These are phyloP conservation scores for Aurelia sp. DNA, from an alignment of 30 jellyfish, hydroid and myxozoan species.

Conservation along the genomic window DNA sequence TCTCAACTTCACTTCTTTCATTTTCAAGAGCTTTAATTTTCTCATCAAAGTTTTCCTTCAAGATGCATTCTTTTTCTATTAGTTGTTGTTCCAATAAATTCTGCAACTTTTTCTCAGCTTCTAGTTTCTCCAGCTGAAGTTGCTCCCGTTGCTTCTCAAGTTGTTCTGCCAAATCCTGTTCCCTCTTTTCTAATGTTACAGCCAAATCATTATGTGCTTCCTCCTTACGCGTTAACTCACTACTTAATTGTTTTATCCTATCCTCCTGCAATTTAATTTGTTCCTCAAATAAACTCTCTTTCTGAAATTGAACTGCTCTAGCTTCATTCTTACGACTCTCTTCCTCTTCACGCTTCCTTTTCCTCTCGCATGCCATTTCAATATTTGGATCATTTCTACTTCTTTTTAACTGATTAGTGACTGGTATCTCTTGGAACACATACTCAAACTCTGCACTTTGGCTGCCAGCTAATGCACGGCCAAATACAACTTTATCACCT, in stretches of 20 bases:
- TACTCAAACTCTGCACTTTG: conserved; percentile 91
- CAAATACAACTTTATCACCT: conserved; percentile 93
- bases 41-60: conserved; percentile 74
- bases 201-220: conserved; percentile 62
- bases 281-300: conserved; percentile 37
- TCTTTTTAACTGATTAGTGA: conserved; percentile 19
- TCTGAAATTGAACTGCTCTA: background rate
- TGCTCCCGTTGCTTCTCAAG: conserved; percentile 68
- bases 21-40: conserved; percentile 50
- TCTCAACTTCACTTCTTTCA: conserved; percentile 83
- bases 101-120: conserved; percentile 72
- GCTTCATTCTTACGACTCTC: background rate
- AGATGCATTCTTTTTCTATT: conserved; percentile 70
- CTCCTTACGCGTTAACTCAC: conserved; percentile 52
- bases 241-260: conserved; percentile 42
- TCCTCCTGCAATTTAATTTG: conserved; percentile 80
- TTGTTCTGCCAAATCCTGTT: conserved; percentile 62
- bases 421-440: conserved; percentile 58
- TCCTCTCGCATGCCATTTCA: background rate
- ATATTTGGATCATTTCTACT: conserved; percentile 1
- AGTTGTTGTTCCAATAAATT: conserved; percentile 69
- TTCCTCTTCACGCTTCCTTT: conserved; percentile 2
- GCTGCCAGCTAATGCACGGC: conserved; percentile 72
- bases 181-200: conserved; percentile 65
- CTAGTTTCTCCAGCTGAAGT: conserved; percentile 66